Evolutionary conservation across 1,140 invertebrate species (phyloP).

Genomic region (Pogonus chalceus): DNA sequence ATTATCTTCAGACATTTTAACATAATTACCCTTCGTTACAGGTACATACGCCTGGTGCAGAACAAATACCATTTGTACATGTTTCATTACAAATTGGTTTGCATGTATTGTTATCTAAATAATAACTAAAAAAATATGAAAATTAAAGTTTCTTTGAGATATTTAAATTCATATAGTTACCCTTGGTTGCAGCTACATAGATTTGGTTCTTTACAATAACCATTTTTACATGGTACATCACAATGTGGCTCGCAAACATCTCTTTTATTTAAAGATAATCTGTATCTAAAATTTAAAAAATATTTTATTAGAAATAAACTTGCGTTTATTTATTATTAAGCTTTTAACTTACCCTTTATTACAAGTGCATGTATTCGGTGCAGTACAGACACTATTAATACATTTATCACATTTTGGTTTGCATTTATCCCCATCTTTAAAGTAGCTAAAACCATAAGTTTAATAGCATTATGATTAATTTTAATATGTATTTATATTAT

Average conservation of each 20-base stretch:
- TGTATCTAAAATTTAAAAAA: no score
- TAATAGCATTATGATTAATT: not conserved
- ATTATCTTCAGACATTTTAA: not conserved
- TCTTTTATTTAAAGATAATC: not conserved
- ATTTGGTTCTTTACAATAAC: constrained; percentile 1
- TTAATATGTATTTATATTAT: no score
- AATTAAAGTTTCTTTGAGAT: no score
- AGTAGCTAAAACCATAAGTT: no score
- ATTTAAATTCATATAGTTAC: no score
- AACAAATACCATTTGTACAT: constrained; percentile 43
- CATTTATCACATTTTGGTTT: constrained; percentile 46
- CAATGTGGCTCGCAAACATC: constrained; percentile 4
- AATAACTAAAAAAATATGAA: not conserved
- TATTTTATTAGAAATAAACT: no score
- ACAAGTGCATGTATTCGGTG: not conserved
- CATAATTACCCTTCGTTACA: constrained; percentile 24
- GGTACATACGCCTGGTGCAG: constrained; percentile 19
- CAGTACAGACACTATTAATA: constrained; percentile 14
- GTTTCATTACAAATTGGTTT: constrained; percentile 38
- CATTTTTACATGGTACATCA: constrained; percentile 6
- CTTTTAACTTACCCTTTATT: not conserved
- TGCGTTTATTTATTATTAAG: no score
- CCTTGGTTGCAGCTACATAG: constrained; percentile 13
- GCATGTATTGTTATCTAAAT: constrained; percentile 28
- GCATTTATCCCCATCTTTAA: constrained; percentile 31